Evolutionary conservation across 2,888 invertebrate species (phyloP).

Genomic region (Leucozona laternaria): DNA sequence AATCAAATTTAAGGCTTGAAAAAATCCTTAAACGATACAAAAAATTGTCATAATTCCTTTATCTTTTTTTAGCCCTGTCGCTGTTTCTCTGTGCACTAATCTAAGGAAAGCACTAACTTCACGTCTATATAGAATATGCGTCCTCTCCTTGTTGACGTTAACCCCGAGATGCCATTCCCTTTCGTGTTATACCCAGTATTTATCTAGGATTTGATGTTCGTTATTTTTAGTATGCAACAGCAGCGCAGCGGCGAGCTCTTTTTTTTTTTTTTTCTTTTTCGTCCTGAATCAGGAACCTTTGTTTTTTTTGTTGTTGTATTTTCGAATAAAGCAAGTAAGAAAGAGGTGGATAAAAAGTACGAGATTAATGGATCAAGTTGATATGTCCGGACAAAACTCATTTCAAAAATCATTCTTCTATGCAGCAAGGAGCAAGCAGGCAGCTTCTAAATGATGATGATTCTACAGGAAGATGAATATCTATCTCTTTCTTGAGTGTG

Average conservation of each 20-base stretch:
- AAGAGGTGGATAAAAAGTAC: background rate
- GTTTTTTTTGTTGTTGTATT: background rate
- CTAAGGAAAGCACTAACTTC: background rate
- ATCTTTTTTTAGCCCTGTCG: background rate
- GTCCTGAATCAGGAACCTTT: conserved; percentile 13
- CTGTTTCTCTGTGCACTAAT: background rate
- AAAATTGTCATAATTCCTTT: background rate
- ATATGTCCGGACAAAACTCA: conserved; percentile 44
- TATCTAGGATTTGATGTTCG: conserved; percentile 5
- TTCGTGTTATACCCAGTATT: conserved; percentile 4
- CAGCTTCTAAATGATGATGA: background rate
- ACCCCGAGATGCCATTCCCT: conserved; percentile 15
- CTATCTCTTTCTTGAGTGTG: background rate
- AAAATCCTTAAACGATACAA: background rate
- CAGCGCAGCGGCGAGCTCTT: background rate
- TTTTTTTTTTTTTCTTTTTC: background rate
- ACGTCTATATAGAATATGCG: background rate
- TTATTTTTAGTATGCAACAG: conserved; percentile 5
- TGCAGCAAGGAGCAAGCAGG: conserved; percentile 6
- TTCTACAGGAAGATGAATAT: conserved; percentile 27
- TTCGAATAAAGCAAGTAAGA: background rate
- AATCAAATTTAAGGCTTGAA: background rate
- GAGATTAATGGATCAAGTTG: conserved; percentile 49
- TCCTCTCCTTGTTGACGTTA: conserved; percentile 29
- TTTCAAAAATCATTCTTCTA: conserved; percentile 18